Base-by-base conservation (phyloP, 1,140 invertebrate species). In the Drosophila willistoni region DNA sequence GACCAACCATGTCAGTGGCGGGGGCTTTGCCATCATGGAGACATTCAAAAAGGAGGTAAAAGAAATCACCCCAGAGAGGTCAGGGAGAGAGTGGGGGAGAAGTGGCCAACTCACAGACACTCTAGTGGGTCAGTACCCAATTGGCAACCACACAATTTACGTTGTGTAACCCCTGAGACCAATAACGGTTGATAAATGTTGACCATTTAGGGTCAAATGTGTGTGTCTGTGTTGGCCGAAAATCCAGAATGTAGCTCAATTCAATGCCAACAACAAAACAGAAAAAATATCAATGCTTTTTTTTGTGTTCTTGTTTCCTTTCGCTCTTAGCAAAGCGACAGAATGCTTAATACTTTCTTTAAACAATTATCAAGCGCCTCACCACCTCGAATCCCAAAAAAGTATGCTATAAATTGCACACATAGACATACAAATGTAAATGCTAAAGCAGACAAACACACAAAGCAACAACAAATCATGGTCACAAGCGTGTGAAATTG, bases 101-200 rank as follows among this genome's bases (percentile, higher is more conserved):
- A 77, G 33, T 34, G 65, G 66, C 44, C 59, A 71, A 72, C 47
- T 81, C 69, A 29, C 6, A 74, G 74, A 70, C 66, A 66, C 67
- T 22, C 22, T 54, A 75, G 73, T 82, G 74, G 79, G 77, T 68
- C 66, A 51, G 44, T 51, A 54, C 77, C 83, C 84, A 81, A 89
- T 89, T 89, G 84, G 84, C 84, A 89, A 83, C 83, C 83, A 77
- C 84, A 89, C 84, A 89, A 89, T 89, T 89, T 89, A 89, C 84
- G 84, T 82, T 73, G 69, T 78, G 81, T 84, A 84, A 68, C 89
- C 87, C 89, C 79, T 79, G 89, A 91, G 89, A 91, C 89, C 84
- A 90, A 91, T 91, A 91, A 91, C 81, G 79, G 73, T 91, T 91
- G 89, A 91, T 91, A 91, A 91, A 91, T 91, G 89, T 82, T 73